Conservation (phyloP, 64 coral and sea anemone genomes). For the Anthopleura sola region DNA sequence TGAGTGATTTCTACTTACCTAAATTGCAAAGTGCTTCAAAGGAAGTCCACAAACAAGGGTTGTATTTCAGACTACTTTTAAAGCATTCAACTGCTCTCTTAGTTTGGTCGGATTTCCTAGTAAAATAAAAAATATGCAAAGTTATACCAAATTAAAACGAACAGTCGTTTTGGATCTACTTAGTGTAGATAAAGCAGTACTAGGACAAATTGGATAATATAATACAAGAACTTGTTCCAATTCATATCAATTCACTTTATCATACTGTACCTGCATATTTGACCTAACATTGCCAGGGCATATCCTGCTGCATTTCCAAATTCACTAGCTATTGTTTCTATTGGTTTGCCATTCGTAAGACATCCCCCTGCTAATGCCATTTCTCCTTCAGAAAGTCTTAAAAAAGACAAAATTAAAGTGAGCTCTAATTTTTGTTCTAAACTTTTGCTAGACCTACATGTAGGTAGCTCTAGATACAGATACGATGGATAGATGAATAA, state of each 20-base stretch:
- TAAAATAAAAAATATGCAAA: neutral
- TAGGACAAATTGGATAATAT: no score
- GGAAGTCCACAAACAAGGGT: constrained; percentile 92
- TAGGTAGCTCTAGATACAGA: no score
- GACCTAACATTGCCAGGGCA: constrained; percentile 84
- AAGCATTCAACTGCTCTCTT: constrained; percentile 90
- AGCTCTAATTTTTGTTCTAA: neutral
- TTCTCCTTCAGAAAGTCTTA: constrained; percentile 90
- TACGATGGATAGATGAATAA: no score
- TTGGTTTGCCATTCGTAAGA: constrained; percentile 68
- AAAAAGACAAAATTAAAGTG: neutral
- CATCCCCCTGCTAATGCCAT: constrained; percentile 78
- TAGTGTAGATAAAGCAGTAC: no score
- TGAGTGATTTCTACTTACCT: constrained; percentile 34
- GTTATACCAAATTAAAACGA: neutral
- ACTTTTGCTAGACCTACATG: no score
- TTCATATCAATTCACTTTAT: neutral
- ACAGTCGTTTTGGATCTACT: no score
- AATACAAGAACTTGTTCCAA: no score
- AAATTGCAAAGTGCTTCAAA: constrained; percentile 92
- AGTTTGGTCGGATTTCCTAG: constrained; percentile 87
- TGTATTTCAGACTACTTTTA: constrained; percentile 96
- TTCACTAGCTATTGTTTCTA: constrained; percentile 85
- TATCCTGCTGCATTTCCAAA: constrained; percentile 94
- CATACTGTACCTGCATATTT: constrained; percentile 82